phyloP scores from a whole-genome alignment of 2,113 vertebrate species.

The Sceloporus tristichus region DNA sequence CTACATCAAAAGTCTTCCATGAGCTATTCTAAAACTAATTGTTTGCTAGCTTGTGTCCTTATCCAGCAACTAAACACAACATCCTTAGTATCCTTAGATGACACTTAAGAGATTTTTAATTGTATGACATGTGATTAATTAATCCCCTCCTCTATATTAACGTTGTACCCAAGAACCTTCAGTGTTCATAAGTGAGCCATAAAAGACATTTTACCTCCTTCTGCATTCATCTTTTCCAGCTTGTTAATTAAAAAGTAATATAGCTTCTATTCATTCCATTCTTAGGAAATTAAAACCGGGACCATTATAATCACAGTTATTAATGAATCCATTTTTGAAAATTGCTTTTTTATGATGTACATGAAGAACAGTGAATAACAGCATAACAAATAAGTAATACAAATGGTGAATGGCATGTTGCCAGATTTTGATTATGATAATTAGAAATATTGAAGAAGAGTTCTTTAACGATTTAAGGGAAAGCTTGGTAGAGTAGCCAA shows the following conservation, averaged over 20 bases:
- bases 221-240: slow-evolving; percentile 29
- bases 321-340: slow-evolving; percentile 50
- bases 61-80: neutral
- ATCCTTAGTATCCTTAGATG: slow-evolving; percentile 19
- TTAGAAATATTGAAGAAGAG: slow-evolving; percentile 51
- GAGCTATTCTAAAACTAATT: neutral
- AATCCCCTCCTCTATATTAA: slow-evolving; percentile 22
- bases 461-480: slow-evolving; percentile 33
- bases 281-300: slow-evolving; percentile 59
- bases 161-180: slow-evolving; percentile 33
- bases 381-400: slow-evolving; percentile 49
- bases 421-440: slow-evolving; percentile 58
- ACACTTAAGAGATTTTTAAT: slow-evolving; percentile 50
- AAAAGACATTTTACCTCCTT: slow-evolving; percentile 32
- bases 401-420: slow-evolving; percentile 35
- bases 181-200: slow-evolving; percentile 34
- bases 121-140: slow-evolving; percentile 30
- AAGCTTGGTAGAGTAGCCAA: neutral
- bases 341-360: slow-evolving; percentile 48
- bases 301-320: slow-evolving; percentile 44
- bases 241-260: slow-evolving; percentile 60
- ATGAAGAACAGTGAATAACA: slow-evolving; percentile 42
- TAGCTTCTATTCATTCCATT: slow-evolving; percentile 43
- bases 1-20: neutral
- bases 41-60: slow-evolving; percentile 25